phyloP scores from a whole-genome alignment of 2,888 invertebrate species.

The Sussaba pulchella region DNA sequence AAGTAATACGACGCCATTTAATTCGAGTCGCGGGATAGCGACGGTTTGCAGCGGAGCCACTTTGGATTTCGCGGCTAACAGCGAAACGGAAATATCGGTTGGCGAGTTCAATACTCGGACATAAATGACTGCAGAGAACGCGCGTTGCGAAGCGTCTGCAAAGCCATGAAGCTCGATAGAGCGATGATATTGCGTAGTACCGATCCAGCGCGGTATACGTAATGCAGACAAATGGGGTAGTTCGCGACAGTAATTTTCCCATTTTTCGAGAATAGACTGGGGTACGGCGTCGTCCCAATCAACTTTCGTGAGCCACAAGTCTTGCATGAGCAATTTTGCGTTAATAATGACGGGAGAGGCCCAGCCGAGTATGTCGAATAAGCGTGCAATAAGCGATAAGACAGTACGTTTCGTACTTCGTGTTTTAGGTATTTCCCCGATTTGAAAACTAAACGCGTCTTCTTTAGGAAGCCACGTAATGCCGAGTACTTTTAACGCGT shows the following conservation, averaged over 20 bases:
- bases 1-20: conserved; percentile 4
- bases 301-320: conserved; percentile 28
- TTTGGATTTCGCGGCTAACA: conserved; percentile 24
- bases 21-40: conserved; percentile 30
- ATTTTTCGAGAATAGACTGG: conserved; percentile 14
- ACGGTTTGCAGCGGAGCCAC: conserved; percentile 22
- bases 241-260: conserved; percentile 30
- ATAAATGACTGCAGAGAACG: conserved; percentile 52
- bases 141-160: conserved; percentile 56
- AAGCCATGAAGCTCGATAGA: background rate
- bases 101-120: conserved; percentile 5
- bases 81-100: background rate
- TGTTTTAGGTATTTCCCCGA: too few relatives aligned
- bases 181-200: background rate
- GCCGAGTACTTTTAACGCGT: conserved; percentile 44
- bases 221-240: conserved; percentile 24
- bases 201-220: conserved; percentile 57
- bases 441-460: conserved; percentile 32
- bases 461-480: conserved; percentile 40
- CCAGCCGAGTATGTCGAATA: conserved; percentile 37
- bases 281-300: conserved; percentile 45
- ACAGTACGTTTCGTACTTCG: conserved; percentile 28
- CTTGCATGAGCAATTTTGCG: conserved; percentile 53
- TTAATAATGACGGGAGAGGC: conserved; percentile 44
- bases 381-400: conserved; percentile 13